phyloP scores from a whole-genome alignment of 2,888 invertebrate genomes.

The Leucophenga montana region DNA sequence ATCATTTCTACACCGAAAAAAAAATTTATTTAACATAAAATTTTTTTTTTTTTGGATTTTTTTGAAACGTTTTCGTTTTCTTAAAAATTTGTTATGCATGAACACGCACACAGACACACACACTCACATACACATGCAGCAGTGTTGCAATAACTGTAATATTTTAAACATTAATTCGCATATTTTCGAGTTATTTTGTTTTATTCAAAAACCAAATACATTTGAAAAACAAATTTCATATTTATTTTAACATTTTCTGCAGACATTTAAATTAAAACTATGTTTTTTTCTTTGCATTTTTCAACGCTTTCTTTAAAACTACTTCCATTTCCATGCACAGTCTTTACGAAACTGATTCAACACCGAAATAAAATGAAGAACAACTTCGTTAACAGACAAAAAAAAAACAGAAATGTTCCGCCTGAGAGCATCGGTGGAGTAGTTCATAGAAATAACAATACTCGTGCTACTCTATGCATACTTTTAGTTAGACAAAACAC shows the following conservation, averaged over 20 bases:
- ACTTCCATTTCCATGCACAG: constrained; percentile 41
- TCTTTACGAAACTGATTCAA: constrained; percentile 46
- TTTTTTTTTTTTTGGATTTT: background rate
- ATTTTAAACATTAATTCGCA: too few relatives aligned
- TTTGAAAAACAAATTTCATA: too few relatives aligned
- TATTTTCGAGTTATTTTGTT: too few relatives aligned
- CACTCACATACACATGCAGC: background rate
- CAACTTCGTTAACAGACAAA: too few relatives aligned
- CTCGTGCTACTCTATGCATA: constrained; percentile 14
- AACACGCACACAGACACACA: constrained; percentile 40
- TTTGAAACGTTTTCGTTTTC: constrained; percentile 29
- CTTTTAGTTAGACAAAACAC: constrained; percentile 34
- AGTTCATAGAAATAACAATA: constrained; percentile 1
- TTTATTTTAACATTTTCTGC: background rate
- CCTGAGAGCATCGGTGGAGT: constrained; percentile 48
- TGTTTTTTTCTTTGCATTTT: background rate
- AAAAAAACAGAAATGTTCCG: constrained; percentile 57
- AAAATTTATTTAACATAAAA: too few relatives aligned
- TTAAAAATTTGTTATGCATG: constrained; percentile 57
- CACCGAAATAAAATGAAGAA: background rate
- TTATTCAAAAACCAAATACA: background rate
- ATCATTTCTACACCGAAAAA: constrained; percentile 50
- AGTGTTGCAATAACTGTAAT: too few relatives aligned
- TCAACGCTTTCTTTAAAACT: constrained; percentile 21
- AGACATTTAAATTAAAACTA: background rate